phyloP scores from a whole-genome alignment of 2,113 vertebrate genomes.

The Gyps fulvus region DNA sequence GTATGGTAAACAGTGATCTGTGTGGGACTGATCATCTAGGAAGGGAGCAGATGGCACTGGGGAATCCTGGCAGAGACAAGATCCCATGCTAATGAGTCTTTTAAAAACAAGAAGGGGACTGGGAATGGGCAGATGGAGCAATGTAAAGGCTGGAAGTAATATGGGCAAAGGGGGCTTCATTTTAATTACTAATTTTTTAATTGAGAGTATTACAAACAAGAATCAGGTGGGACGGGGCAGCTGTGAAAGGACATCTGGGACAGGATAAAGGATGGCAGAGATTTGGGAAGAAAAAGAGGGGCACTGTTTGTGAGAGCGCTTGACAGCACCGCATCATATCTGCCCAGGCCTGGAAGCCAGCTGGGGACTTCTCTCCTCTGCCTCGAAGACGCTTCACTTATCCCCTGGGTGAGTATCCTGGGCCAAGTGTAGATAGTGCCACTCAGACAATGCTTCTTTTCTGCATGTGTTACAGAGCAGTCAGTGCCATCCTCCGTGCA shows the following conservation, averaged over 20 bases:
- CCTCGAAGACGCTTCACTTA: fast-evolving
- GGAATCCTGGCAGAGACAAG: conserved; percentile 41
- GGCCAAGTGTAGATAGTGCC: not conserved
- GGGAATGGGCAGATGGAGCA: conserved; percentile 48
- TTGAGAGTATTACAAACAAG: conserved; percentile 3
- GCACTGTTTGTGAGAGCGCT: not conserved
- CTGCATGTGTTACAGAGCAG: not conserved
- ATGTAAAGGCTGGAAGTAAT: conserved; percentile 7
- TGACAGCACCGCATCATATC: not conserved
- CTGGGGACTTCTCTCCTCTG: not conserved
- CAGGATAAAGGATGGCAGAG: conserved; percentile 12
- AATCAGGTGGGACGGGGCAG: conserved; percentile 30
- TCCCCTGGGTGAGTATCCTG: not conserved
- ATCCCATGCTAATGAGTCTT: conserved; percentile 39
- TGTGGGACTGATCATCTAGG: not conserved
- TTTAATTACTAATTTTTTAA: conserved; percentile 59
- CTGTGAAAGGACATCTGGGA: conserved; percentile 40
- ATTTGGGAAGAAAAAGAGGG: not conserved
- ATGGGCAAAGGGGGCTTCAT: conserved; percentile 26
- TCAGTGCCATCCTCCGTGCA: not conserved
- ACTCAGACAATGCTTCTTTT: not conserved
- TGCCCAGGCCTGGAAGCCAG: not conserved
- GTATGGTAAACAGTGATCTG: not conserved
- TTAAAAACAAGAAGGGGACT: conserved; percentile 3
- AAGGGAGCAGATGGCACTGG: conserved; percentile 42